These are phyloP conservation scores for Leptoclinus maculatus DNA, from an alignment of 2,797 vertebrate species.

Conservation along the genomic window DNA sequence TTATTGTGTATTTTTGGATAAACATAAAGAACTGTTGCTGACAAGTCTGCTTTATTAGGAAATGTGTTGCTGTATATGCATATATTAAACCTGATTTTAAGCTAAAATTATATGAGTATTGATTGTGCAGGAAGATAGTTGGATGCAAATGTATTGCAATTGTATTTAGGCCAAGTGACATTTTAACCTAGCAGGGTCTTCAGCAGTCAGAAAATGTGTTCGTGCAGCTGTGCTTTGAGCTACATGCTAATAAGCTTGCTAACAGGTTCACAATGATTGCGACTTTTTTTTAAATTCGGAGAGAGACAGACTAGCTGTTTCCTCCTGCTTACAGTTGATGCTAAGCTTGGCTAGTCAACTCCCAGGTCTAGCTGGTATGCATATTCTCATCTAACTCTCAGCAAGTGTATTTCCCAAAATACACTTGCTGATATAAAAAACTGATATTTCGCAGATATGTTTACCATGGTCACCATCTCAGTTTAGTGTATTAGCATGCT, in stretches of 20 bases:
- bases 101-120: neutral
- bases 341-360: neutral
- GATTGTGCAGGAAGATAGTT: neutral
- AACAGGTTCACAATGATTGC: neutral
- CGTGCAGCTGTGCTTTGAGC: neutral
- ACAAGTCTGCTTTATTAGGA: neutral
- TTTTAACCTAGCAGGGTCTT: neutral
- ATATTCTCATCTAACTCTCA: too few species aligned
- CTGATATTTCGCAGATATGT: neutral
- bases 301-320: neutral
- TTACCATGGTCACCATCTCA: neutral
- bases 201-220: neutral
- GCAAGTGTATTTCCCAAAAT: neutral
- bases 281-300: neutral
- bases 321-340: neutral
- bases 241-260: neutral
- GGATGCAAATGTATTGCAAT: neutral
- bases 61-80: neutral
- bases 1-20: neutral
- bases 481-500: neutral
- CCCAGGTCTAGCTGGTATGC: neutral
- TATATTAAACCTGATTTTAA: neutral
- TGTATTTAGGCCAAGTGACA: neutral
- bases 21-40: neutral
- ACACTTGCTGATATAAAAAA: too few species aligned